Evolutionary conservation across 2,888 invertebrate species (phyloP), one percentile per base, ranked within the genome.

Genomic region (Drosophila vallismaia): DNA sequence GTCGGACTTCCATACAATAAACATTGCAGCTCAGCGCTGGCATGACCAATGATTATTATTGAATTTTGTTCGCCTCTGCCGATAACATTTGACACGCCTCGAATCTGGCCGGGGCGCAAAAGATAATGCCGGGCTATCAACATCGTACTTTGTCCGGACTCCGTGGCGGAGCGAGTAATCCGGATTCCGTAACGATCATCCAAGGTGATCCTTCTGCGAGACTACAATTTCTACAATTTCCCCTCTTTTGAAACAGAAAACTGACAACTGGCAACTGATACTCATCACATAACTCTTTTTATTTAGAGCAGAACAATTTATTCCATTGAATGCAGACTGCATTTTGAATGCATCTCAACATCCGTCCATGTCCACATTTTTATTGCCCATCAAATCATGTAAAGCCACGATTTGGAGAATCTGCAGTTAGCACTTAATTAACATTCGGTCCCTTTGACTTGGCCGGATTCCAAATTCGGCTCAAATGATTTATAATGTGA

Each of bases 41-140:
- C 60, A n/a, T 44, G 56, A 46, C 42, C 50, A 36, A 63, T 69
- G 60, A 67, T 63, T 73, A 48, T 66, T 62, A 62, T 66, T 59
- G 57, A 56, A 42, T 50, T 52, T 19, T 38, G 31, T 46, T 26
- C 26, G 44, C 7, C 54, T 31, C 49, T 12, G 10, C 49, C 53
- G 85, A 87, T 83, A 83, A 72, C 83, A 63, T 85, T 75, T 83
- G 83, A 87, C 87, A 77, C 67, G 59, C 51, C 63, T 54, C 12
- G n/a, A 51, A 49, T 53, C 48, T 26, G n/a, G 12, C 12, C 38
- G n/a, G 28, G 12, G 12, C 38, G 3, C n/a, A 3, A 42, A 42
- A 42, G 59, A 52, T 45, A 52, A 14, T 46, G 59, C 79, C 8
- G 5, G 12, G 44, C 24, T 44, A 44, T 44, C 44, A 44, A 14